These are phyloP conservation scores for Solenodon paradoxus DNA, from an alignment of 2,113 vertebrate species.

Conservation along the genomic window DNA sequence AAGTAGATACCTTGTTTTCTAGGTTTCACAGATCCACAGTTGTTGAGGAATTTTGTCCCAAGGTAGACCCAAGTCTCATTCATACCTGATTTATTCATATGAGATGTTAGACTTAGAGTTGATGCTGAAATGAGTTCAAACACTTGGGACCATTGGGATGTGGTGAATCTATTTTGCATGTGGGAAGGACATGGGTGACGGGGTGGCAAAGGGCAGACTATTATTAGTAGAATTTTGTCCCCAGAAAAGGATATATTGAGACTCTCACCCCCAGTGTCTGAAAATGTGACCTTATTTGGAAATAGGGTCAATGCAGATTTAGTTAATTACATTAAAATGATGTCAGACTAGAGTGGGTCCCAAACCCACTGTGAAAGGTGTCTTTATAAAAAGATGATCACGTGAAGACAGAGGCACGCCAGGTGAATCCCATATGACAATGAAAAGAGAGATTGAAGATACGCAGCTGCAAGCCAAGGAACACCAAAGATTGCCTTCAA, in stretches of 20 bases:
- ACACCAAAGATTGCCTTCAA: not conserved
- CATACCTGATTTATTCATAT: not conserved
- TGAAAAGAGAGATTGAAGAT: not conserved
- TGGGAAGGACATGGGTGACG: not conserved
- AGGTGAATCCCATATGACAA: not conserved
- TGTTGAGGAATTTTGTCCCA: not conserved
- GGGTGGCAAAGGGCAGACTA: not conserved
- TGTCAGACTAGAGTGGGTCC: not conserved
- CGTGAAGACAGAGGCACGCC: not conserved
- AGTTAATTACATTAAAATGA: not conserved
- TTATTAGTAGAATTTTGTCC: not conserved
- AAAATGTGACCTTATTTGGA: too few relatives aligned
- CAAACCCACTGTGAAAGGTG: not conserved
- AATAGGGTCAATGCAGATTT: too few relatives aligned
- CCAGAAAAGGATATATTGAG: not conserved
- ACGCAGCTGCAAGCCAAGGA: not conserved
- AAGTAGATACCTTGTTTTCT: not conserved
- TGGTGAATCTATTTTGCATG: too few relatives aligned
- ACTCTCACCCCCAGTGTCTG: not conserved
- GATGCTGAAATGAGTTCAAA: not conserved
- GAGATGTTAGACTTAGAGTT: not conserved
- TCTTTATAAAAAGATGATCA: not conserved
- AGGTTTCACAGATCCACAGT: not conserved
- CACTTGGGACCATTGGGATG: not conserved
- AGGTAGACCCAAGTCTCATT: not conserved